Evolutionary conservation across 2,797 vertebrate genomes (phyloP).

Genomic region (Parauchenoglanis ngamensis): DNA sequence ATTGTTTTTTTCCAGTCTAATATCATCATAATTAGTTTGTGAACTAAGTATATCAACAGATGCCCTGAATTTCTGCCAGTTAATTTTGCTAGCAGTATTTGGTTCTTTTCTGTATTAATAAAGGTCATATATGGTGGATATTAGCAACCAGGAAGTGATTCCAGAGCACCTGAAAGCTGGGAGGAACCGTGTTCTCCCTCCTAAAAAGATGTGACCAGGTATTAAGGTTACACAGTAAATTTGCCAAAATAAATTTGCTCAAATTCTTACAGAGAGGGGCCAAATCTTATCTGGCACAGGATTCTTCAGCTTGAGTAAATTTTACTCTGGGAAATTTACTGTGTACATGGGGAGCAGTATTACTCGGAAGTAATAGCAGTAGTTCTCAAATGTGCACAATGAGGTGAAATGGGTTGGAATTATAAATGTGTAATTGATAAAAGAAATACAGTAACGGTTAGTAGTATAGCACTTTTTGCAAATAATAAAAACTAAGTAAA

Average conservation of each 20-base stretch:
- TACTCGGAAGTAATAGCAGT: not conserved
- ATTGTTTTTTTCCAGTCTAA: conserved; percentile 20
- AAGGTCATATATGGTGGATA: not conserved
- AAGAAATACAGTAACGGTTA: not conserved
- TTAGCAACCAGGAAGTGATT: not conserved
- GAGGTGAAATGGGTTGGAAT: not conserved
- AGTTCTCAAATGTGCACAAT: not conserved
- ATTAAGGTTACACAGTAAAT: not conserved
- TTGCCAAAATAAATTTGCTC: too few relatives aligned
- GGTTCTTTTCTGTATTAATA: not conserved
- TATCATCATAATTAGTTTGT: conserved; percentile 15
- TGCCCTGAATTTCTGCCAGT: conserved; percentile 14
- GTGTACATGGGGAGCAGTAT: not conserved
- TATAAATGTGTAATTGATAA: not conserved
- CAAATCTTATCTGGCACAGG: too few relatives aligned
- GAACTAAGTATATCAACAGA: conserved; percentile 6
- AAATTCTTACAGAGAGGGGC: too few relatives aligned
- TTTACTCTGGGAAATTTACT: too few relatives aligned
- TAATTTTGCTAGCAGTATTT: not conserved
- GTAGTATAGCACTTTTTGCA: not conserved
- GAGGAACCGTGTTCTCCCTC: not conserved
- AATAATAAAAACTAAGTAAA: not conserved
- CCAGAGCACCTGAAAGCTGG: not conserved
- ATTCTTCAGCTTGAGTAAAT: too few relatives aligned
- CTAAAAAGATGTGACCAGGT: not conserved